Evolutionary conservation across 2,113 vertebrate species (phyloP).

Genomic region (Tachysurus fulvidraco): DNA sequence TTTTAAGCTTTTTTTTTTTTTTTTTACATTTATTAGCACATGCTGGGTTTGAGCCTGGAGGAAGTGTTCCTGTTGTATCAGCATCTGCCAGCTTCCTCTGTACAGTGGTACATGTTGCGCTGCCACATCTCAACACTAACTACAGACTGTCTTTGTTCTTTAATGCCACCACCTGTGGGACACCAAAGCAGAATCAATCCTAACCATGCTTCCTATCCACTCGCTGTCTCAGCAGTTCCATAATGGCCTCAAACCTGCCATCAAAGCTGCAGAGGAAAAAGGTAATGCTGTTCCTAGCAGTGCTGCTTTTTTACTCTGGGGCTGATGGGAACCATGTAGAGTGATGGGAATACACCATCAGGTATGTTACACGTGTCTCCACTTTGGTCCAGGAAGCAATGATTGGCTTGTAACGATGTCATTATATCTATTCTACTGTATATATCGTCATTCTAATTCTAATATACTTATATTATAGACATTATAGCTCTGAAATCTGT

Average conservation of each 20-base stretch:
- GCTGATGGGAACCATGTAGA: constrained; percentile 64
- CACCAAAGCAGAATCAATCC: constrained; percentile 25
- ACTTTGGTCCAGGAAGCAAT: constrained; percentile 38
- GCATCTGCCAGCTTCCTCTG: constrained; percentile 23
- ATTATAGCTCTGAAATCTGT: background rate
- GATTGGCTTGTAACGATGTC: constrained; percentile 61
- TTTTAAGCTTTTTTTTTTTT: background rate
- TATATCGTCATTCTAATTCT: background rate
- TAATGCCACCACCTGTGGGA: constrained; percentile 45
- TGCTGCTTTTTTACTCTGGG: constrained; percentile 67
- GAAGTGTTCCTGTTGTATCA: constrained; percentile 27
- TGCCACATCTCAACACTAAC: constrained; percentile 17
- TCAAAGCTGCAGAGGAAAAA: constrained; percentile 57
- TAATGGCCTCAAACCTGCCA: constrained; percentile 53
- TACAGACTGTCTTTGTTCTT: constrained; percentile 51
- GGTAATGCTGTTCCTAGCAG: constrained; percentile 63
- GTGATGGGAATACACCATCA: constrained; percentile 59
- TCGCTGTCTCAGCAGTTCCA: constrained; percentile 59
- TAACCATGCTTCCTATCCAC: constrained; percentile 43
- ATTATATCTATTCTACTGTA: background rate
- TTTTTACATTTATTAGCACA: constrained; percentile 1
- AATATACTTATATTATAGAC: no score
- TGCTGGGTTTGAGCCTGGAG: constrained; percentile 20
- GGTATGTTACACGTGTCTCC: constrained; percentile 61
- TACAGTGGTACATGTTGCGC: constrained; percentile 8